Percentiles rank a stretch among this genome's conserved stretches.
phyloP scores from a whole-genome alignment of 1,140 invertebrate species.

The Magallana angulata region DNA sequence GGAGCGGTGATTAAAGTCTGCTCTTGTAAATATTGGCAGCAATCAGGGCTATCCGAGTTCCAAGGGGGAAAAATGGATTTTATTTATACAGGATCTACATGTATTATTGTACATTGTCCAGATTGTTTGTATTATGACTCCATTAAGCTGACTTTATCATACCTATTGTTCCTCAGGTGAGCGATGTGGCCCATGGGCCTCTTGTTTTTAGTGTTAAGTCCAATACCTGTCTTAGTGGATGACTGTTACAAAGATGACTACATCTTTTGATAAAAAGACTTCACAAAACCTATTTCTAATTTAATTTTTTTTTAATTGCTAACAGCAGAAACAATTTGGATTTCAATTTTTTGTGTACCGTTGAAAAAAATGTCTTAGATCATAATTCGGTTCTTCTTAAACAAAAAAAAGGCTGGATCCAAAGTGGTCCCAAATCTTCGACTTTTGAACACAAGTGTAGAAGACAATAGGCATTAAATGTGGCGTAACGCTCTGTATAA shows the following conservation, averaged over 20 bases:
- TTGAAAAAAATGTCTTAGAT: constrained; percentile 38
- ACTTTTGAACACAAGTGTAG: constrained; percentile 38
- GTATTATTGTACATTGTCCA: too few species aligned
- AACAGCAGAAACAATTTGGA: constrained; percentile 40
- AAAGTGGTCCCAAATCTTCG: constrained; percentile 47
- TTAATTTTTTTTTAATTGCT: background rate
- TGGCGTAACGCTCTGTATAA: constrained; percentile 35
- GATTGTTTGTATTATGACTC: too few species aligned
- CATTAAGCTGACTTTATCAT: too few species aligned
- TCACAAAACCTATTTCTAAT: background rate
- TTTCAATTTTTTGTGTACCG: constrained; percentile 43
- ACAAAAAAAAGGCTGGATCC: constrained; percentile 42
- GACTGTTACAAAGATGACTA: background rate
- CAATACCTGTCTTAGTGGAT: constrained; percentile 27
- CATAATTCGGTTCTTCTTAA: constrained; percentile 43
- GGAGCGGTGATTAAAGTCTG: too few species aligned
- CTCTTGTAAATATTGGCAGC: too few species aligned
- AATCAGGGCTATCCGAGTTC: too few species aligned
- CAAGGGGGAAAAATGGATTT: too few species aligned
- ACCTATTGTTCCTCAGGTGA: too few species aligned
- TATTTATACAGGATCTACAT: too few species aligned
- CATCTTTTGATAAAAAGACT: constrained; percentile 32
- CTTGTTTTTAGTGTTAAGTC: background rate
- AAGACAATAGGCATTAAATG: constrained; percentile 41
- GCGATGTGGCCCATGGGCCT: too few species aligned